phyloP scores from a whole-genome alignment of 2,797 vertebrate genomes.

The Tenualosa thibaudeaui region DNA sequence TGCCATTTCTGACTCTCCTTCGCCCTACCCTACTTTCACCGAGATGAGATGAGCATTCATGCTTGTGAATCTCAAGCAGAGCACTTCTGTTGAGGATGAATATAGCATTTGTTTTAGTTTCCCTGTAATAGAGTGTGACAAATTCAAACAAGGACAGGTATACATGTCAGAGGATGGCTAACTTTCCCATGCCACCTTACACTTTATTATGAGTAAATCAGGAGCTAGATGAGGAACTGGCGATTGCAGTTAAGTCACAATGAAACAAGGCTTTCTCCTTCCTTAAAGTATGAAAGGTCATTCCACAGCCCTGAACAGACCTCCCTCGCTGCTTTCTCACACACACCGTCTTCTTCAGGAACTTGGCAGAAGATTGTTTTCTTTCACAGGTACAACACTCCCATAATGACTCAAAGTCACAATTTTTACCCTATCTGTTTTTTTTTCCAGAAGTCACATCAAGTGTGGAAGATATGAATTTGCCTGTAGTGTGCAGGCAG shows the following conservation, averaged over 20 bases:
- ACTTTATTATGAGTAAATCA: not conserved
- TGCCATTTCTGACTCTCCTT: conserved; percentile 31
- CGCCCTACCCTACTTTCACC: conserved; percentile 29
- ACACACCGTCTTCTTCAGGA: not conserved
- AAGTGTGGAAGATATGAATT: conserved; percentile 8
- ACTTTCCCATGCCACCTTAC: not conserved
- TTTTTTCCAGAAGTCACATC: not conserved
- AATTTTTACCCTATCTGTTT: not conserved
- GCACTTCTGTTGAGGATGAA: not conserved
- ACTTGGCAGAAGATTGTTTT: not conserved
- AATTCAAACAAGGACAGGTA: not conserved
- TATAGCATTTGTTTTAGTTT: not conserved
- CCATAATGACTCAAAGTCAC: not conserved
- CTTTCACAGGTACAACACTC: not conserved
- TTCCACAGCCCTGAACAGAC: not conserved
- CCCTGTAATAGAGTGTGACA: not conserved
- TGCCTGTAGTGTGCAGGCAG: not conserved
- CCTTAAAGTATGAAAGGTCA: conserved; percentile 27
- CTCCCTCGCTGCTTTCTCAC: conserved; percentile 4
- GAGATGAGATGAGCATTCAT: conserved; percentile 10
- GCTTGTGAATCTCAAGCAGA: not conserved
- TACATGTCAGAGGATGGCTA: not conserved
- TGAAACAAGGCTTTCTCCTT: conserved; percentile 40
- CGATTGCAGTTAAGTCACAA: conserved; percentile 35
- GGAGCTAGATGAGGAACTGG: conserved; percentile 39